Conservation (phyloP, 2,888 invertebrate species). For the Cryptocephalus primarius region DNA sequence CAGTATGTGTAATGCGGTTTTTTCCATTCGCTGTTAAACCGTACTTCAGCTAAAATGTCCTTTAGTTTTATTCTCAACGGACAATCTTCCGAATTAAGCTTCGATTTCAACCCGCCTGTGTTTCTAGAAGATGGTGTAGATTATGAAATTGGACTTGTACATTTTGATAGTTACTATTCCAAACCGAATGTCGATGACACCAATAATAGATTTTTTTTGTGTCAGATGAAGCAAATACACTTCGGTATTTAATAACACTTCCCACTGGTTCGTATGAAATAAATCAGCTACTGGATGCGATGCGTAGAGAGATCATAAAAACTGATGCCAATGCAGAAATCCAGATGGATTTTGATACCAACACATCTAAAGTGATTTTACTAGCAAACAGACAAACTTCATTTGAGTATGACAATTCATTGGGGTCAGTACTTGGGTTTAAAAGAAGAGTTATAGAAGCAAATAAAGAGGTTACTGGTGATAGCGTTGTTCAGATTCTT, state of each 20-base stretch:
- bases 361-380: not conserved
- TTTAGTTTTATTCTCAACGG: not conserved
- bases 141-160: constrained; percentile 6
- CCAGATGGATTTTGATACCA: not conserved
- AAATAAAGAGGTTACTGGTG: not conserved
- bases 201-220: not conserved
- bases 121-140: constrained; percentile 4
- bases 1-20: not conserved
- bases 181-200: constrained; percentile 1
- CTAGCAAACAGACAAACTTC: not conserved
- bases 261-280: not conserved
- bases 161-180: constrained; percentile 6
- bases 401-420: constrained; percentile 1
- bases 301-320: not conserved
- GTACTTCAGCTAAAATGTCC: not conserved
- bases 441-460: not conserved
- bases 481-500: not conserved
- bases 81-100: not conserved
- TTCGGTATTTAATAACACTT: not conserved
- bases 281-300: not conserved
- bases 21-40: not conserved
- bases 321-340: not conserved
- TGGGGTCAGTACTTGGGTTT: not conserved
- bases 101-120: constrained; percentile 6
- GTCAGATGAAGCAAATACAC: too few species aligned